These are phyloP conservation scores for Chalcosyrphus nemorum DNA, from an alignment of 2,888 invertebrate genomes.

Conservation along the genomic window DNA sequence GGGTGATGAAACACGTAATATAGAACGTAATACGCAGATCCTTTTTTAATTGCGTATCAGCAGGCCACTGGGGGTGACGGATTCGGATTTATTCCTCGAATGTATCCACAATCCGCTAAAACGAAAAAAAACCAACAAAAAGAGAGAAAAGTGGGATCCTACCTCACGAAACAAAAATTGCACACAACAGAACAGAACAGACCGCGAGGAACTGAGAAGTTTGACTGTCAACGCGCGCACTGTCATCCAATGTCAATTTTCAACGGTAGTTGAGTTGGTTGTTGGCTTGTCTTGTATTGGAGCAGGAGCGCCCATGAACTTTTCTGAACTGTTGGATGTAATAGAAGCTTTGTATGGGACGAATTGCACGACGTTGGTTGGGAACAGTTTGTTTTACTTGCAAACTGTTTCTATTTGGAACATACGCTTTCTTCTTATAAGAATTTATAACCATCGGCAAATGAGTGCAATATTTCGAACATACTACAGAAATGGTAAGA, in stretches of 20 bases:
- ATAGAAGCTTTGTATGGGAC: not conserved
- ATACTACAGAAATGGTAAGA: no score
- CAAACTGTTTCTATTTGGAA: not conserved
- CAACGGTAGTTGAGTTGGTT: no score
- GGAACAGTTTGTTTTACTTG: not conserved
- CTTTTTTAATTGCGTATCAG: constrained; percentile 13
- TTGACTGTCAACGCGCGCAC: constrained; percentile 30
- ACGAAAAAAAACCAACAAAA: constrained; percentile 13
- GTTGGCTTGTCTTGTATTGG: not conserved
- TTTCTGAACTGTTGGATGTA: constrained; percentile 1
- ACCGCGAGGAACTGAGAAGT: constrained; percentile 28
- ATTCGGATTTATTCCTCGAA: constrained; percentile 13
- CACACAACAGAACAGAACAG: constrained; percentile 50
- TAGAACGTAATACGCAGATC: not conserved
- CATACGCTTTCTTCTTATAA: not conserved
- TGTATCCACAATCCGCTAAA: not conserved
- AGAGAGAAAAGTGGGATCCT: not conserved
- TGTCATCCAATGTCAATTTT: constrained; percentile 38
- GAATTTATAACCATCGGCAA: no score
- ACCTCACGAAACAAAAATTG: not conserved
- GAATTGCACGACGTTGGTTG: not conserved
- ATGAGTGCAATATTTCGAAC: no score
- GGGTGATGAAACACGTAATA: no score
- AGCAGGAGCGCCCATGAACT: not conserved
- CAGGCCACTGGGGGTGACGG: constrained; percentile 1